Percentiles rank a stretch among this genome's conserved stretches.
phyloP scores from a whole-genome alignment of 2,888 invertebrate species.

The Sphecodes monilicornis region DNA sequence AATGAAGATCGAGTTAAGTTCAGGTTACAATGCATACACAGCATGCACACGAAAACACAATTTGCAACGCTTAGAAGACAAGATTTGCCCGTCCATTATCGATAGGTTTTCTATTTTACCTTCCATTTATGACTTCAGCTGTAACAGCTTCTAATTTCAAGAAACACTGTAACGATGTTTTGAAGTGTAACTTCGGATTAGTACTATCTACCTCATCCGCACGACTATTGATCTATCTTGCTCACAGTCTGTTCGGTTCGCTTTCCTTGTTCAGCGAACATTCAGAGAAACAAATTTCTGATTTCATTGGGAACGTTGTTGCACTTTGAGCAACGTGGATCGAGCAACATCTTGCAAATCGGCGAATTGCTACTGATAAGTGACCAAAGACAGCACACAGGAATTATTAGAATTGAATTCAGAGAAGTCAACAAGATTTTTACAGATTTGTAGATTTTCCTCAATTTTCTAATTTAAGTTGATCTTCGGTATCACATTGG shows the following conservation, averaged over 20 bases:
- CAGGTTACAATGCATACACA: neutral
- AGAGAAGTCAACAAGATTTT: too few species aligned
- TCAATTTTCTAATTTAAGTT: too few species aligned
- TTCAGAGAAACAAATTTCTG: neutral
- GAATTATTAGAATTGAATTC: neutral
- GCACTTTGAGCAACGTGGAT: neutral
- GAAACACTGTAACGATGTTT: neutral
- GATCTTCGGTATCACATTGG: too few species aligned
- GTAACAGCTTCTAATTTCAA: neutral
- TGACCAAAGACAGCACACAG: neutral
- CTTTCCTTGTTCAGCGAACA: neutral
- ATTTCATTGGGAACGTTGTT: neutral
- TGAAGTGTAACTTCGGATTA: conserved; percentile 9
- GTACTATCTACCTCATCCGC: neutral
- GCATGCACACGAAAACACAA: neutral
- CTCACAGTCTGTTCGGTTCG: neutral
- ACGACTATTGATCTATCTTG: conserved; percentile 9
- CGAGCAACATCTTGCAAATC: neutral
- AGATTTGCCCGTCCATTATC: neutral
- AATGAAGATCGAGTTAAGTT: too few species aligned
- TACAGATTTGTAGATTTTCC: too few species aligned
- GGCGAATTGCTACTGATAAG: neutral
- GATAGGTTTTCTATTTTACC: neutral
- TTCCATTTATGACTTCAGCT: neutral
- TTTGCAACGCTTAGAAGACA: neutral